Evolutionary conservation across 2,113 vertebrate species (phyloP), one percentile per base, ranked within the genome.

Genomic region (Lepidothrix coronata): DNA sequence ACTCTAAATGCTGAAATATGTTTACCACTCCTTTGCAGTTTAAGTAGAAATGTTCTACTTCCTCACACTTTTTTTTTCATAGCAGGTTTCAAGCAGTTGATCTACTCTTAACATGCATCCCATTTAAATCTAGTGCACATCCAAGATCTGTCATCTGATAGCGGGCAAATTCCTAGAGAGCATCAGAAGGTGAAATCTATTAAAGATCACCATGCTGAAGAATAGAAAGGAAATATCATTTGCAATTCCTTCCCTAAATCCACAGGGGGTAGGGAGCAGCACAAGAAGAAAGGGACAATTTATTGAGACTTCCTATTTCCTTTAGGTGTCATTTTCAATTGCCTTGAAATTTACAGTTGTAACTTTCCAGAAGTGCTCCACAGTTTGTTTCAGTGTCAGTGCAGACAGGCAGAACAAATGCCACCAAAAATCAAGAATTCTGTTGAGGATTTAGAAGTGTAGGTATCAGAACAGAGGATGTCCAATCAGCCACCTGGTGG

Each of bases 101-200:
- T 48, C 73, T 72, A 39, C 71, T 48, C 41, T 51, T 61, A 80
- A 5, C 51, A 35, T 24, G 39, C 5, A 1, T 57, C 27, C 43
- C 43, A 84, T 74, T 81, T 78, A 67, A 71, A 81, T 52, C 72
- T 59, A 84, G 46, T 39, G 55, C 44, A 84, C 92, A 92, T 85
- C 44, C 68, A 75, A 72, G 21, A 71, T 62, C 23, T 93, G 95
- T 59, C 76, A 89, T 37, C 76, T 68, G 61, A 91, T 52, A 92
- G 58, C 2, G 7, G 77, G 27, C 35, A 71, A 81, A 81, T 87
- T 92, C 94, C 93, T 95, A 89, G 86, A 96, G 35, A 91, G 80
- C 52, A 62, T 37, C 25, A 86, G 57, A 89, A 91, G 76, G 89
- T 91, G 48, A 91, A 95, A 87, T 52, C 39, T 43, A 87, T 57